Conservation (phyloP, 2,113 vertebrate species). For the Lampris megalopsis region DNA sequence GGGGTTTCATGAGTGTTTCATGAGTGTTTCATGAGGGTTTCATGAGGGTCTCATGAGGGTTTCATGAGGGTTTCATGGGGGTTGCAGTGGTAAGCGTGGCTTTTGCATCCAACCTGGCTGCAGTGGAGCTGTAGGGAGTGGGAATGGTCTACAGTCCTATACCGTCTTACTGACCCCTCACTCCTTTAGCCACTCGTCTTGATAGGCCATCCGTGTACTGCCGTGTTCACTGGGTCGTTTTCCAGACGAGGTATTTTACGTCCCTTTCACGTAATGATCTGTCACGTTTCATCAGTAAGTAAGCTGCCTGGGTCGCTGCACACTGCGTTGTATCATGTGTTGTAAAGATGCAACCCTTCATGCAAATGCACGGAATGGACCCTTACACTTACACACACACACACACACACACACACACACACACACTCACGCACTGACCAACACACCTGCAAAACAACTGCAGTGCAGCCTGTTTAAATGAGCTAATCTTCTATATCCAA, state of each 20-base stretch:
- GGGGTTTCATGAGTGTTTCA: constrained; percentile 3
- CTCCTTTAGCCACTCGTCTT: too few relatives aligned
- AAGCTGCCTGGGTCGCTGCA: constrained; percentile 11
- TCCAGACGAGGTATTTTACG: neutral
- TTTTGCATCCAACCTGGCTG: neutral
- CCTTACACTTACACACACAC: too few relatives aligned
- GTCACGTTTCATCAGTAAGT: constrained; percentile 32
- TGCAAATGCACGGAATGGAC: neutral
- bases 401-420: constrained; percentile 12
- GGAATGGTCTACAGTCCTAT: too few relatives aligned
- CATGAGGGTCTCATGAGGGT: constrained; percentile 5
- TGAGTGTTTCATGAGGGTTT: neutral
- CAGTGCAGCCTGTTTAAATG: constrained; percentile 72
- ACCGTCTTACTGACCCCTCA: too few relatives aligned
- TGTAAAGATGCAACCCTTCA: constrained; percentile 8
- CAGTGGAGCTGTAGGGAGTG: neutral
- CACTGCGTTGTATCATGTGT: neutral
- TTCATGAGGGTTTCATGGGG: neutral
- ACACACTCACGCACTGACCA: constrained; percentile 49
- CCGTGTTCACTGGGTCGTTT: too few relatives aligned
- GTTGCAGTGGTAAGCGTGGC: neutral
- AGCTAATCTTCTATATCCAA: constrained; percentile 55
- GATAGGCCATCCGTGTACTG: too few relatives aligned
- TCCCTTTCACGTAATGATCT: neutral
- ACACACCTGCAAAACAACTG: constrained; percentile 40